phyloP scores from a whole-genome alignment of 2,888 invertebrate genomes.

The Rhingia rostrata region DNA sequence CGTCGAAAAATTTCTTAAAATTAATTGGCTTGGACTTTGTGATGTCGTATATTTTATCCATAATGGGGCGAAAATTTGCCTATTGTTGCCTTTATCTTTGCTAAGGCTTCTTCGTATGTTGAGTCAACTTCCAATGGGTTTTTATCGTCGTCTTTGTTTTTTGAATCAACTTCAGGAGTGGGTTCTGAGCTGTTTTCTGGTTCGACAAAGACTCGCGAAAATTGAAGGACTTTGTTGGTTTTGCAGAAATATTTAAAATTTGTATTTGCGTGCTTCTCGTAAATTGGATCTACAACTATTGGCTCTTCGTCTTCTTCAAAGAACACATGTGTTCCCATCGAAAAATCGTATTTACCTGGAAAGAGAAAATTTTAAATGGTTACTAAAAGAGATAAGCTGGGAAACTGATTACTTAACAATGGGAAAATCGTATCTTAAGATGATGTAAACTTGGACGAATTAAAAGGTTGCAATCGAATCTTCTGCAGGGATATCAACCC shows the following conservation, averaged over 20 bases:
- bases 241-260: constrained; percentile 86
- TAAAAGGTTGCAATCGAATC: no score
- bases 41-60: constrained; percentile 78
- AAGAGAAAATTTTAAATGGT: constrained; percentile 67
- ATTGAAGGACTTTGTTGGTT: constrained; percentile 87
- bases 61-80: constrained; percentile 59
- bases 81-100: constrained; percentile 62
- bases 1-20: constrained; percentile 76
- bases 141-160: constrained; percentile 48
- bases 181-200: constrained; percentile 66
- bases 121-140: constrained; percentile 76
- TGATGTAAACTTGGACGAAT: background rate
- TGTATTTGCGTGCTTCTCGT: constrained; percentile 85
- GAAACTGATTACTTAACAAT: background rate
- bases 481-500: no score
- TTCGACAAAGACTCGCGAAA: constrained; percentile 87
- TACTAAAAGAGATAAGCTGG: background rate
- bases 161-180: constrained; percentile 20
- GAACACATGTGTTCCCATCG: constrained; percentile 89
- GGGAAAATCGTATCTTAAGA: background rate
- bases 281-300: constrained; percentile 83
- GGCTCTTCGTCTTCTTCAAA: constrained; percentile 86
- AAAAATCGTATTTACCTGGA: constrained; percentile 87
- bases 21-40: constrained; percentile 75
- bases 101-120: constrained; percentile 80